phyloP scores from a whole-genome alignment of 1,140 invertebrate species.

The Drosophila micromelanica region DNA sequence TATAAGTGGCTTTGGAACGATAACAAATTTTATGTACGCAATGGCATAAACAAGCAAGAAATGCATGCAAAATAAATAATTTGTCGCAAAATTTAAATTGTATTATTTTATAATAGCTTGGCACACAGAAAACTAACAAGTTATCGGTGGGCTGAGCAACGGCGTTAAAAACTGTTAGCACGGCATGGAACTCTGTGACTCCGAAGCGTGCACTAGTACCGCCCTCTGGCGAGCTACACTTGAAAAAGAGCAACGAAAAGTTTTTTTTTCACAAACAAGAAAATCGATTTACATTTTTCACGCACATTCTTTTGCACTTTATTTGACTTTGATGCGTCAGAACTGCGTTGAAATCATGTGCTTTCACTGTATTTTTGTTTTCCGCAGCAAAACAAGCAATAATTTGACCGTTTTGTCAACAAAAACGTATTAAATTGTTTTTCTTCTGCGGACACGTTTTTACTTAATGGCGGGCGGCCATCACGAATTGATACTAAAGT shows the following conservation, averaged over 20 bases:
- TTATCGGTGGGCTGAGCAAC: slow-evolving; percentile 14
- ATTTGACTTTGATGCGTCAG: slow-evolving; percentile 33
- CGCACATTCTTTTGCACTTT: slow-evolving; percentile 71
- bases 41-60: background rate
- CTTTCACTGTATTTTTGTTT: slow-evolving; percentile 59
- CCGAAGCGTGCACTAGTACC: slow-evolving; percentile 45
- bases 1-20: slow-evolving; percentile 23
- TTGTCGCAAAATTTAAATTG: slow-evolving; percentile 9
- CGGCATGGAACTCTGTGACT: slow-evolving; percentile 54
- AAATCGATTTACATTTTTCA: slow-evolving; percentile 84
- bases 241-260: slow-evolving; percentile 41
- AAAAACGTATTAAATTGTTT: slow-evolving; percentile 73
- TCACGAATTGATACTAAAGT: slow-evolving; percentile 66
- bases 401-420: slow-evolving; percentile 63
- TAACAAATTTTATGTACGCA: slow-evolving; percentile 13
- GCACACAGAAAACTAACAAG: slow-evolving; percentile 18
- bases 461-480: slow-evolving; percentile 81
- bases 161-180: slow-evolving; percentile 15
- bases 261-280: slow-evolving; percentile 79
- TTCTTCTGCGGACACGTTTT: slow-evolving; percentile 84
- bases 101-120: background rate
- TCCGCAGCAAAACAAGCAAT: slow-evolving; percentile 62
- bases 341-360: slow-evolving; percentile 48
- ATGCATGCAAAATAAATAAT: slow-evolving; percentile 6
- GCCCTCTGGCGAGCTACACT: slow-evolving; percentile 54